Percentiles rank a stretch among this genome's conserved stretches.
These are phyloP conservation scores for Hemiprocne comata DNA, from an alignment of 2,113 vertebrate genomes.

Conservation along the genomic window DNA sequence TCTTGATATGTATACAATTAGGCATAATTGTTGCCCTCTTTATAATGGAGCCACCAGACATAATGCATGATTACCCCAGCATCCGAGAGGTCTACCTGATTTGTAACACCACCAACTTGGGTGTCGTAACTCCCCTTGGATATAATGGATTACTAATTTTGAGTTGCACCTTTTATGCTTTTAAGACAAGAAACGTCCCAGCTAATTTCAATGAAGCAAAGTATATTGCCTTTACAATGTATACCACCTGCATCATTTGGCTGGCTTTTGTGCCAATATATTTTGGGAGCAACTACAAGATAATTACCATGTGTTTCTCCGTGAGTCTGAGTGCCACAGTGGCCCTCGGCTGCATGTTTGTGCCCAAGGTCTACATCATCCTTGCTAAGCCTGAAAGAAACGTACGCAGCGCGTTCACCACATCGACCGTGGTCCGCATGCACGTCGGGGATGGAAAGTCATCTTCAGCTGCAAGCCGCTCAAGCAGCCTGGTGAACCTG, in stretches of 20 bases:
- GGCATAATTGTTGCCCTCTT: slow-evolving; percentile 96
- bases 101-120: slow-evolving; percentile 95
- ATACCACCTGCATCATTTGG: slow-evolving; percentile 99
- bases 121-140: slow-evolving; percentile 94
- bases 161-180: slow-evolving; percentile 98
- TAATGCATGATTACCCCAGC: slow-evolving; percentile 95
- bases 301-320: slow-evolving; percentile 99
- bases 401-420: slow-evolving; percentile 97
- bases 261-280: slow-evolving; percentile 98
- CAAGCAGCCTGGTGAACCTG: slow-evolving; percentile 94
- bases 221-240: slow-evolving; percentile 99
- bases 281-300: slow-evolving; percentile 99
- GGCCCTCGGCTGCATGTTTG: slow-evolving; percentile 97
- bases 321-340: slow-evolving; percentile 97
- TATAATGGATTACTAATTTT: slow-evolving; percentile 96
- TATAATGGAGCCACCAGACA: slow-evolving; percentile 93
- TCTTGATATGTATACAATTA: slow-evolving; percentile 94
- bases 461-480: slow-evolving; percentile 92
- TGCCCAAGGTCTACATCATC: slow-evolving; percentile 98
- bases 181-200: slow-evolving; percentile 98
- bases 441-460: slow-evolving; percentile 96
- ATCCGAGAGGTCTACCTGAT: slow-evolving; percentile 97
- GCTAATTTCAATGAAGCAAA: slow-evolving; percentile 99
- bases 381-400: slow-evolving; percentile 98
- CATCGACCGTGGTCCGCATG: slow-evolving; percentile 97